Conservation (phyloP, 2,888 invertebrate species). For the Drosophila neotestacea region DNA sequence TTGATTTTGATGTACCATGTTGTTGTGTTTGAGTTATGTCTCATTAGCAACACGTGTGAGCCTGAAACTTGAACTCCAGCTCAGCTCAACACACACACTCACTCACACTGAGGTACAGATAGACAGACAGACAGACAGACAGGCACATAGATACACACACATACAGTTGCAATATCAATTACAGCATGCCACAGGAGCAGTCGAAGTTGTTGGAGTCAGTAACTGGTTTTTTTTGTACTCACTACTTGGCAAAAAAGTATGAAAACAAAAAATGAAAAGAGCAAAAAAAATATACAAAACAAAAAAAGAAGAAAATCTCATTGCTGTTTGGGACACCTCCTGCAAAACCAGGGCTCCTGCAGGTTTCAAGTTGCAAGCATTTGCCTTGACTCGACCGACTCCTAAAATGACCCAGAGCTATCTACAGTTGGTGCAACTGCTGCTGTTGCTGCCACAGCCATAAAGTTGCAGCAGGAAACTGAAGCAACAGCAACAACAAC, state of each 20-base stretch:
- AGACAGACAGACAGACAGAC: conserved; percentile 6
- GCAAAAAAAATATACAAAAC: conserved; percentile 10
- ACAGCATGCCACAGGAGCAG: conserved; percentile 80
- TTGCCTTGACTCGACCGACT: conserved; percentile 71
- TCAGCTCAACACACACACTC: conserved; percentile 14
- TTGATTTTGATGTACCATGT: conserved; percentile 49
- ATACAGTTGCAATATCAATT: conserved; percentile 78
- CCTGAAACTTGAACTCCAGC: conserved; percentile 46
- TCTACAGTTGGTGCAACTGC: conserved; percentile 47
- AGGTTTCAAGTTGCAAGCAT: conserved; percentile 75
- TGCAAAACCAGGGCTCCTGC: conserved; percentile 61
- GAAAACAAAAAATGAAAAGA: conserved; percentile 32
- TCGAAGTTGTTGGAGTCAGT: conserved; percentile 50
- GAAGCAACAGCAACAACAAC: conserved; percentile 56
- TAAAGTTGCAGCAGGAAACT: conserved; percentile 76
- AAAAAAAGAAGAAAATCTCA: conserved; percentile 29
- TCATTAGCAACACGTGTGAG: conserved; percentile 77
- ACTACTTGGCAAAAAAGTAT: conserved; percentile 44
- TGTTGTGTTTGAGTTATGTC: conserved; percentile 69
- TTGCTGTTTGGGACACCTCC: conserved; percentile 73
- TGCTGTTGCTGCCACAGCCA: conserved; percentile 54
- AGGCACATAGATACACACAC: conserved; percentile 46
- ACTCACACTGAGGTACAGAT: background rate
- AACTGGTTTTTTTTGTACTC: conserved; percentile 66
- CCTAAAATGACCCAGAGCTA: conserved; percentile 79